phyloP scores from a whole-genome alignment of 1,140 invertebrate species.

The Magallana angulata region DNA sequence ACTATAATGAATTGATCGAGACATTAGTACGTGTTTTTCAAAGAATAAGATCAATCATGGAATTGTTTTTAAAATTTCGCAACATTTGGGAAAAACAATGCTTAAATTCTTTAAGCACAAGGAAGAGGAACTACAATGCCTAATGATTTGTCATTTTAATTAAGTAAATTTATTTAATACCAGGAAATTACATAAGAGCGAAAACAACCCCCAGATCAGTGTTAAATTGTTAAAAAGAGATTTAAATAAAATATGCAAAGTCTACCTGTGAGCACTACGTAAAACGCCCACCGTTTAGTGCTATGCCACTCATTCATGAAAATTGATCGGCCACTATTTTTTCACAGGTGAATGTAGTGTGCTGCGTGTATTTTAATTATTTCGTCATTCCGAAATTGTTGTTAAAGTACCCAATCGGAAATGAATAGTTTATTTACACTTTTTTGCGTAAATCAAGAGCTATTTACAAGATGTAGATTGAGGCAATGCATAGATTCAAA shows the following conservation, averaged over 20 bases:
- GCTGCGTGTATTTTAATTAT: neutral
- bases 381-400: conserved; percentile 13
- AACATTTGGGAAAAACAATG: conserved; percentile 23
- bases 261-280: conserved; percentile 1
- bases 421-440: conserved; percentile 35
- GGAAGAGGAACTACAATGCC: conserved; percentile 1
- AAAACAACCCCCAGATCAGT: conserved; percentile 7
- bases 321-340: conserved; percentile 6
- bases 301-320: conserved; percentile 16
- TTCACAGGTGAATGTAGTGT: conserved; percentile 18
- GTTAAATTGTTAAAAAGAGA: conserved; percentile 17
- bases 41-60: too few relatives aligned
- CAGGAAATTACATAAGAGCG: conserved; percentile 18
- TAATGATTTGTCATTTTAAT: conserved; percentile 26
- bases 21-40: too few relatives aligned
- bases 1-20: too few relatives aligned
- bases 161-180: conserved; percentile 20
- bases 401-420: conserved; percentile 20
- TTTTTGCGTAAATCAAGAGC: conserved; percentile 16
- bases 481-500: conserved; percentile 19
- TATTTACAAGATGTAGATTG: conserved; percentile 34
- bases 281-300: conserved; percentile 29
- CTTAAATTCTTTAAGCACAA: conserved; percentile 1
- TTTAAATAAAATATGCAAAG: conserved; percentile 32
- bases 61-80: neutral